Evolutionary conservation across 1,140 invertebrate genomes (phyloP), one percentile per base, ranked within the genome.

Genomic region (Varroa destructor): DNA sequence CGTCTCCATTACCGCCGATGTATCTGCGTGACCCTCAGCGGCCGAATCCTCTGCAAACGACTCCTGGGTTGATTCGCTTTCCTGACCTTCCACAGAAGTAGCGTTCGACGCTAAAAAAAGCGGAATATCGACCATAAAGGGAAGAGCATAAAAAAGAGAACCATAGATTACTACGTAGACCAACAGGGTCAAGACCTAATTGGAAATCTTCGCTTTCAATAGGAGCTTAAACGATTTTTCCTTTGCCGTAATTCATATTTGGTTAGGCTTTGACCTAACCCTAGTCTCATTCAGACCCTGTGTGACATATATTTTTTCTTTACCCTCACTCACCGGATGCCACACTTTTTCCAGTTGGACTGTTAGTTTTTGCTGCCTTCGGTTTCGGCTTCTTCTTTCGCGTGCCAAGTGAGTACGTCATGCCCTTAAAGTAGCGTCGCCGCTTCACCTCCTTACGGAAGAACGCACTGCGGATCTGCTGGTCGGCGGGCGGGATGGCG

Each of bases 21-120:
- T 46, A 37, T 67, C 46, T 40, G 61, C 61, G 61, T 51, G 46
- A 51, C 61, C 10, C 40, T 67, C 61, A 40, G 61, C 61, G 12
- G 61, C 61, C 2, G 61, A 67, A 4, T 67, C 61, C 36, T 67
- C 61, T 2, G 61, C 46, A 37, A 67, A 67, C 12, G 61, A 67
- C 37, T 67, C 61, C 61, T 67, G 61, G 40, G 61, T 67, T 10
- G 61, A 67, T 40, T 67, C 61, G 37, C 61, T 67, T 37, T 67
- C 61, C 12, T 36, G 40, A 40, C 46, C 61, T 2, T 67, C 61
- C 12, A 46, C 37, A 14, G 61, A 40, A 37, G 61, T 46, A 37
- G 12, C 46, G 5, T 67, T 46, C 36, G 61, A 67, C 40, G 61
- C 61, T 67, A 37, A 12, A 67, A 67, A 37, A 40, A 8, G 37